phyloP scores from a whole-genome alignment of 2,888 invertebrate species.

The Osmoderma eremita region DNA sequence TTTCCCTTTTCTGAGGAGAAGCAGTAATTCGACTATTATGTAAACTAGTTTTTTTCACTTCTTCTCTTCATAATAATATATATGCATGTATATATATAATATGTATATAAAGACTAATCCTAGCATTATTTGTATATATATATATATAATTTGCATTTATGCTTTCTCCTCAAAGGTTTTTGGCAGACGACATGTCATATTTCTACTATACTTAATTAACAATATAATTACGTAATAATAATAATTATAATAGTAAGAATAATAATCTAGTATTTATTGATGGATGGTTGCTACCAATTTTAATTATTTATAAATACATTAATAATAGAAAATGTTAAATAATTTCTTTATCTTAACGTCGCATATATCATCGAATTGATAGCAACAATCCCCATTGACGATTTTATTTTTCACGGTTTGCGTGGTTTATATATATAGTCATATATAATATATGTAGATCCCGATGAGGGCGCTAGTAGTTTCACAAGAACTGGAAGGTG shows the following conservation, averaged over 20 bases:
- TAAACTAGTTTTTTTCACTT: no score
- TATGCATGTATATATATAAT: background rate
- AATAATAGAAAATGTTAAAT: slow-evolving; percentile 4
- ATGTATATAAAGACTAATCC: background rate
- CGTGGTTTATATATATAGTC: slow-evolving; percentile 49
- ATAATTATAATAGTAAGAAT: background rate
- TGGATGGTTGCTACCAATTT: background rate
- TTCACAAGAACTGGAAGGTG: slow-evolving; percentile 46
- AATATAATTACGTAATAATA: slow-evolving; percentile 22
- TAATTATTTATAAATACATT: background rate
- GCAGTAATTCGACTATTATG: slow-evolving; percentile 55
- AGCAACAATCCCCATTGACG: background rate
- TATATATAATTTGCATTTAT: slow-evolving; percentile 57
- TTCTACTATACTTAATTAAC: slow-evolving; percentile 52
- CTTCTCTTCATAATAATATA: slow-evolving; percentile 21
- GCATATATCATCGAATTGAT: background rate
- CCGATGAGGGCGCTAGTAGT: slow-evolving; percentile 54
- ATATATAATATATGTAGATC: slow-evolving; percentile 16
- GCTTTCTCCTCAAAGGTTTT: slow-evolving; percentile 61
- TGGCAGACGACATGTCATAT: slow-evolving; percentile 63
- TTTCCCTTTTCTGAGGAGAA: slow-evolving; percentile 53
- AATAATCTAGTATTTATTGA: background rate
- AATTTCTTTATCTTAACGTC: no score
- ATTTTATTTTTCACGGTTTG: no score
- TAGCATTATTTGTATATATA: slow-evolving; percentile 46